Conservation (phyloP, 2,797 vertebrate species). For the Florisuga fusca region DNA sequence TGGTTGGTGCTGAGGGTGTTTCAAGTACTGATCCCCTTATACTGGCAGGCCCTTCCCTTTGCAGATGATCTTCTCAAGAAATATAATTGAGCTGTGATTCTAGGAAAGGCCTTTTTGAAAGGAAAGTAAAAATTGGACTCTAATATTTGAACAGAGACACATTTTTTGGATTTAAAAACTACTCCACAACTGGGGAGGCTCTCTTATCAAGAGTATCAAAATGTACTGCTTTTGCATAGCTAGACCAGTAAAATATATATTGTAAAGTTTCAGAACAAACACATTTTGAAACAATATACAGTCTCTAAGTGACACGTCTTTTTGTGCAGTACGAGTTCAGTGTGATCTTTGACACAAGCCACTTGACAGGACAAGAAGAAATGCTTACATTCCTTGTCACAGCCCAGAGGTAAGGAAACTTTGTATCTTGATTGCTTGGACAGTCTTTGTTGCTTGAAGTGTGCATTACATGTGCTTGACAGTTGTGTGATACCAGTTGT, state of each 20-base stretch:
- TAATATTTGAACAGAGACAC: not conserved
- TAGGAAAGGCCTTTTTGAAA: not conserved
- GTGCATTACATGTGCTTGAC: not conserved
- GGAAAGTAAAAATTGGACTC: not conserved
- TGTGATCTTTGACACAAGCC: conserved; percentile 95
- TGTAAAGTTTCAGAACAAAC: not conserved
- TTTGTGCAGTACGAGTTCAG: conserved; percentile 90
- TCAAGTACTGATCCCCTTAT: not conserved
- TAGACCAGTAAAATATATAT: not conserved
- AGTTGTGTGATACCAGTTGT: not conserved
- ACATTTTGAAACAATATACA: not conserved
- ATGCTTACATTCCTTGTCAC: conserved; percentile 89
- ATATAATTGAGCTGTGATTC: not conserved
- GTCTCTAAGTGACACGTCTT: conserved; percentile 4
- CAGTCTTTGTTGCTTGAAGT: not conserved
- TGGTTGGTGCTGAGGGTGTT: not conserved
- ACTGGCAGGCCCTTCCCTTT: not conserved
- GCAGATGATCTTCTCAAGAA: not conserved
- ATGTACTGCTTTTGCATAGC: not conserved
- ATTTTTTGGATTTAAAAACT: not conserved
- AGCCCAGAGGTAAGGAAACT: conserved; percentile 87
- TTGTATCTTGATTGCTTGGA: not conserved
- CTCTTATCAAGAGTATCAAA: not conserved
- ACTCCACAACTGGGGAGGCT: not conserved
- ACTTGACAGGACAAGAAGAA: conserved; percentile 91